Evolutionary conservation across 2,797 vertebrate genomes (phyloP), one percentile per base, ranked within the genome.

Genomic region (Odontamblyopus lacepedii): DNA sequence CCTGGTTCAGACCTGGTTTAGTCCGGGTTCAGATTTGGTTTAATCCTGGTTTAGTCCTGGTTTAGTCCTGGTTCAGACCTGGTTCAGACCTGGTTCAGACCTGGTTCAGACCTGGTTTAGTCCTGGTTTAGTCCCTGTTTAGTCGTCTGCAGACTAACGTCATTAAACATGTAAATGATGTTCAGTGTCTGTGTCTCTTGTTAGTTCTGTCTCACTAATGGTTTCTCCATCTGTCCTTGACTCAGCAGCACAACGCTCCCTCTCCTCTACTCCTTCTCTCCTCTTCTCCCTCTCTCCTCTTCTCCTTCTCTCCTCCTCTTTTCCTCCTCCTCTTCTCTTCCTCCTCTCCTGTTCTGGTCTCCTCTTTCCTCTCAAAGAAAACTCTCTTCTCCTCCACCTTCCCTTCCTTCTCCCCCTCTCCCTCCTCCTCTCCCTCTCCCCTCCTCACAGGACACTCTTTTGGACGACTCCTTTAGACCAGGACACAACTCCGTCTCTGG

Each of bases 141-240:
- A 56, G 19, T 57, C 23, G 12, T 55, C 19, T 23, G 12, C 9
- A 11, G 53, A 57, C 13, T 26, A 4, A 57, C 3, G 26, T 26
- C 0, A 57, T 57, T 57, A 57, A 57, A 57, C 55, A 13, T 56
- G 53, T 23, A 26, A 13, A 26, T 12, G 53, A n/a, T 55, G 53
- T 9, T 9, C 19, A 12, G 23, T 26, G 55, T 55, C 57, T 71
- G 69, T 75, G 68, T 70, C 53, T 83, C 72, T 84, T 78, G 77
- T 83, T 38, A 65, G 51, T 44, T 27, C 59, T 67, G 41, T 44
- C 60, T 7, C 26, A 76, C 73, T 88, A 85, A 90, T 86, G 67
- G n/a, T 50, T 87, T 92, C 85, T 64, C 66, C 85, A 86, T 79
- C 73, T 72, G 80, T 72, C 72, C 44, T 63, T 80, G 82, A 79